Base-by-base conservation (phyloP, 92 coral and sea anemone species). In the Palythoa grandiflora region DNA sequence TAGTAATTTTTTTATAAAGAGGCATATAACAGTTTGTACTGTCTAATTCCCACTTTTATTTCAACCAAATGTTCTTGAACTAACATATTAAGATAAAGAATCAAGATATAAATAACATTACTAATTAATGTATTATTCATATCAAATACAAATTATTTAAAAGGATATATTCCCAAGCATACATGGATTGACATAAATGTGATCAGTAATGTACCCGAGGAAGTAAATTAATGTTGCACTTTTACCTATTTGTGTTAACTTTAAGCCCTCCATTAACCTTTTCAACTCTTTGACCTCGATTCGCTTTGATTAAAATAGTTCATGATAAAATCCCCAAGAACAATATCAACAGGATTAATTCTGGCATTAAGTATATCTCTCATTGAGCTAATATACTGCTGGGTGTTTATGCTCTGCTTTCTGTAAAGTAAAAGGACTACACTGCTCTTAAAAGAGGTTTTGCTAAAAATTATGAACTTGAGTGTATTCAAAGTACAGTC, bases 171-270 rank as follows among this genome's bases (percentile, higher is more conserved):
- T 70, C 36, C 21, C 75, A 28, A 21, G 8, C 37, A 70, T 47
- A 70, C n/a, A 36, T 36, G 15, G 48, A 70, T 85, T 74, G 53
- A 85, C 11, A 79, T 85, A 73, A 68, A 85, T n/a, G 55, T 85
- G 89, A 68, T 73, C 83, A 16, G 63, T 74, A 85, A 74, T 59
- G 71, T 85, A 5, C 89, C 89, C 47, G 78, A 83, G 68, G 89
- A 85, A 53, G 68, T 70, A 68, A 68, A 83, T 35, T 28, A 28
- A 28, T 28, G 51, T 68, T 44, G 87, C 14, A 9, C 21, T 65
- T 40, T 38, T 36, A 66, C 68, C 80, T 66, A 1, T 59, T 65
- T 83, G 87, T 36, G 65, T 57, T 51, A 83, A 83, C 54, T 70
- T 60, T 7, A 70, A 83, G 14, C 15, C 16, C 9, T 83, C 7